Base-by-base conservation (phyloP, 2,888 invertebrate genomes). In the Drosophila setosimentum region DNA sequence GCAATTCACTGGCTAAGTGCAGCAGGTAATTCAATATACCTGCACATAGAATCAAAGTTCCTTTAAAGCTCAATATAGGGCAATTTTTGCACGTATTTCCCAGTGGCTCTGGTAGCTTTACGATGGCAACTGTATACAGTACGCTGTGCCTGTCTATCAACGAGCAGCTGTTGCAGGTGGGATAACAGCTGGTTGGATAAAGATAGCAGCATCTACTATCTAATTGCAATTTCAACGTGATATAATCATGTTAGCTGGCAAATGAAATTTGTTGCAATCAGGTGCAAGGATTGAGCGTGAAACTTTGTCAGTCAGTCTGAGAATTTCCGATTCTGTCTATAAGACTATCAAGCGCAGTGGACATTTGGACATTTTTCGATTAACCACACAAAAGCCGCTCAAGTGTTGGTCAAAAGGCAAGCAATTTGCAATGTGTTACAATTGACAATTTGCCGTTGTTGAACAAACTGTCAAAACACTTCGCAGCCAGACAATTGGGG, bases 241-340 rank as follows among this genome's bases (percentile, higher is more conserved):
- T 87, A 70, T 85, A 89, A 85, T 85, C 85, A 73, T 63, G 74
- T 87, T 87, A 71, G 55, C 54, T 53, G 70, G 62, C 58, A 79
- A 85, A 87, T 80, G 68, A 75, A 89, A 85, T 85, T 85, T 87
- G 68, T 75, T 80, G 80, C 80, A 77, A 77, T 75, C 78, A 76
- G 70, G 45, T 69, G 85, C 72, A 60, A 64, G 69, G 53, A 68
- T 70, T 71, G 62, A 73, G 70, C 48, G 64, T 27, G 29, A 2
- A 30, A 50, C 57, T 54, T 16, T 51, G 24, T 11, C 24, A 27
- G 7, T 42, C 42, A 13, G 61, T 2, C 67, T 24, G 55, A 42
- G 68, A 73, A 55, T 62, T 70, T 75, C 68, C 8, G 63, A 75
- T 71, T 66, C 60, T 63, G 53, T 33, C 5, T 21, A 24, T 57